Evolutionary conservation across 2,797 vertebrate genomes (phyloP).

Genomic region (Micropoecilia bifurca): DNA sequence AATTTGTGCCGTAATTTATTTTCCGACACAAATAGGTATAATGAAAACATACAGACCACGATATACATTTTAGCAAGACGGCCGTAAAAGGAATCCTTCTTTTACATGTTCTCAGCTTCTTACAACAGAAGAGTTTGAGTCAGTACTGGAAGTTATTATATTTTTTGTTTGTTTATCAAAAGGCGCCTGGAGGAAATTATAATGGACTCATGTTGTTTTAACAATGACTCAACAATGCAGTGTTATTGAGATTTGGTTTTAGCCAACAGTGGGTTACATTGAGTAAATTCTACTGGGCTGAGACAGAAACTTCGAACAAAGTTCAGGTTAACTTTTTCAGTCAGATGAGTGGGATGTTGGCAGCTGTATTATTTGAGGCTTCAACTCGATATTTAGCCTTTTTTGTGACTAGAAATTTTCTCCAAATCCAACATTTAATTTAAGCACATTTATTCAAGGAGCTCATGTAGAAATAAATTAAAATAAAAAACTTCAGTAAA

Average conservation of each 20-base stretch:
- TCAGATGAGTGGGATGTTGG: neutral
- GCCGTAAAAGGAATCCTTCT: neutral
- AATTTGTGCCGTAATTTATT: neutral
- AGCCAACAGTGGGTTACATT: neutral
- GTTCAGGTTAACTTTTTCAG: neutral
- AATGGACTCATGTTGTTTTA: neutral
- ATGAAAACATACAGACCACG: neutral
- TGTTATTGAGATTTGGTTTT: neutral
- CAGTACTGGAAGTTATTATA: neutral
- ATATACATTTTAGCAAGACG: neutral
- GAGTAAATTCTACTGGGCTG: neutral
- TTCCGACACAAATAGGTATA: constrained; percentile 3
- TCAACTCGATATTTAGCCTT: neutral
- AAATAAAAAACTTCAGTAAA: neutral
- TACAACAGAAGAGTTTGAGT: neutral
- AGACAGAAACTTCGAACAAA: neutral
- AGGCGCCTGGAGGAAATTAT: neutral
- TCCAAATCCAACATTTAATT: neutral
- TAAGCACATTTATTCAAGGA: neutral
- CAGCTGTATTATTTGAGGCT: neutral
- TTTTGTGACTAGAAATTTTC: neutral
- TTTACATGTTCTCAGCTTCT: neutral
- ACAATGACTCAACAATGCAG: neutral
- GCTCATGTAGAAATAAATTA: neutral
- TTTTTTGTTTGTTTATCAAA: neutral